Evolutionary conservation across 2,888 invertebrate genomes (phyloP), one percentile per base, ranked within the genome.

Genomic region (Tromatobia lineatoria): DNA sequence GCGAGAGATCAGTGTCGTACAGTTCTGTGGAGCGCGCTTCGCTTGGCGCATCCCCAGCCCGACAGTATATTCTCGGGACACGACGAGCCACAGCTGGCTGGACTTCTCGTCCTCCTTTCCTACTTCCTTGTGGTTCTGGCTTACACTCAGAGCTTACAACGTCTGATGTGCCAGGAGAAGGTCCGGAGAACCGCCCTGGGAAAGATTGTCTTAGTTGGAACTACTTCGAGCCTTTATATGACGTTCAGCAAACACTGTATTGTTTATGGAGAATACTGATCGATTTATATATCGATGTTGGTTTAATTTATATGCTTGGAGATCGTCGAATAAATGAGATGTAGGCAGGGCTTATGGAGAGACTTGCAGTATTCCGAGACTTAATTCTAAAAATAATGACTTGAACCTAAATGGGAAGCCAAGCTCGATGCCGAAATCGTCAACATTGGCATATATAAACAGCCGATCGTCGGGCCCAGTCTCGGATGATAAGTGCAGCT

Each of bases 1-100:
- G 75, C 59, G 69, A 50, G 77, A 69, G 77, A 77, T 77, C 77
- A 77, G 69, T 77, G 76, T 67, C 57, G 67, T 45, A 67, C 67
- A 54, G 57, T 77, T 77, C 20, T 29, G 50, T 47, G 47, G 15
- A 61, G 29, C 47, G 77, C 29, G 34, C 34, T 76, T 59, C 50
- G 59, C 57, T 77, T 77, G 69, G 69, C 47, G 69, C 69, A 77
- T 59, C 77, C 59, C 59, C 77, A 77, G 59, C 47, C 47, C 34
- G 20, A 11, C 34, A 18, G 29, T 45, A 8, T 25, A 42, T 67
- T 57, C 18, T 45, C 29, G 54, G 67, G 54, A 20, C 38, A 66
- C 42, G 66, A 69, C 20, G 59, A 64, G 34, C 64, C 75, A 3
- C 67, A 50, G 61, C 61, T 70, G 70, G n/a, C 50, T 70, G 61